These are phyloP conservation scores for Phylloscopus trochilus DNA, from an alignment of 2,113 vertebrate genomes.

Conservation along the genomic window DNA sequence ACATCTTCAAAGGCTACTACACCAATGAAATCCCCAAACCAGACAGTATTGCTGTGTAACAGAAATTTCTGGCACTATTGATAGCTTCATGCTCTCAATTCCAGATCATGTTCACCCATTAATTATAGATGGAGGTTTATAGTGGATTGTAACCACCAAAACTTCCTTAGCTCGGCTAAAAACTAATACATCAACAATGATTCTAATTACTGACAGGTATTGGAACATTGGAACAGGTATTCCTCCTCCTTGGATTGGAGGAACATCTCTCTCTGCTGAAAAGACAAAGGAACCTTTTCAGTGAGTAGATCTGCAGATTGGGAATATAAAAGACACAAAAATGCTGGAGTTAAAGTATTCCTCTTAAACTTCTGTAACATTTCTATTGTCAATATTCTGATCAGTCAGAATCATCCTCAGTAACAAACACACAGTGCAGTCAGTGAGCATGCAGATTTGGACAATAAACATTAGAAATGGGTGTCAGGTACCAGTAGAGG, in stretches of 20 bases:
- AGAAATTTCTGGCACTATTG: background rate
- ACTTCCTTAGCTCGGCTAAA: background rate
- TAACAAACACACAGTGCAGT: background rate
- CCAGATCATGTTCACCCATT: background rate
- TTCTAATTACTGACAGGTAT: conserved; percentile 73
- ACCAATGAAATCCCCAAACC: background rate
- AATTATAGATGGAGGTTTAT: background rate
- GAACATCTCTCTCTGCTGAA: conserved; percentile 64
- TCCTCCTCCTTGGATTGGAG: conserved; percentile 65
- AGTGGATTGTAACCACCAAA: background rate
- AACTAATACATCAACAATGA: background rate
- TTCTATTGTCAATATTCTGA: background rate
- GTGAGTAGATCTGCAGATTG: background rate
- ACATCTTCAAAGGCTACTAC: background rate
- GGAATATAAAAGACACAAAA: background rate
- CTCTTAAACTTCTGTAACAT: background rate
- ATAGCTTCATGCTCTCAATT: background rate
- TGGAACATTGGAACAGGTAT: conserved; percentile 64
- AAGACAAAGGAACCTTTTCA: background rate
- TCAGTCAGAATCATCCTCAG: background rate
- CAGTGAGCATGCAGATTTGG: background rate
- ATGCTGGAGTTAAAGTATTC: background rate
- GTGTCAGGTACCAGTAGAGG: conserved; percentile 44
- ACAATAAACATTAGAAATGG: background rate
- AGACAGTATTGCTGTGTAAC: background rate